phyloP scores from a whole-genome alignment of 2,113 vertebrate species.

The Actinemys pallida region DNA sequence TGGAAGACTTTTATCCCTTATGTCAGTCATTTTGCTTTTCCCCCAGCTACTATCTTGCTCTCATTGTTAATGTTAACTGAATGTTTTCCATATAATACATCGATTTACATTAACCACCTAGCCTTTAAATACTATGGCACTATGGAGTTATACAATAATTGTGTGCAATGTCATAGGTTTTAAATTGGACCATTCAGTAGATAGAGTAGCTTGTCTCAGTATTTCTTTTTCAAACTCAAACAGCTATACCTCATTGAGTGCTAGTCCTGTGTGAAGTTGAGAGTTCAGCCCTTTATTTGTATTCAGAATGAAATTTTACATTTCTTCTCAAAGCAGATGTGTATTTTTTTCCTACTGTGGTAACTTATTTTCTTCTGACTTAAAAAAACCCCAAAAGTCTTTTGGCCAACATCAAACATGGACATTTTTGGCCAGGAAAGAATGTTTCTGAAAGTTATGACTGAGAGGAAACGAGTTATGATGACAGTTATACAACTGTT shows the following conservation, averaged over 20 bases:
- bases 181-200: background rate
- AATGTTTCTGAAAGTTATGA: background rate
- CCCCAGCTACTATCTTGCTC: background rate
- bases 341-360: background rate
- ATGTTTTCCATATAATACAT: background rate
- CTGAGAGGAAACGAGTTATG: background rate
- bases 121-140: background rate
- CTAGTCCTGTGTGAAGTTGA: background rate
- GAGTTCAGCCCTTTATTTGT: background rate
- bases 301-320: background rate
- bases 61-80: accelerated
- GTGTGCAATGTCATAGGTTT: background rate
- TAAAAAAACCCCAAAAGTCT: background rate
- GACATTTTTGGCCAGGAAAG: background rate
- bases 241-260: background rate
- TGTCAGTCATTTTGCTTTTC: accelerated
- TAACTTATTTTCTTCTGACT: background rate
- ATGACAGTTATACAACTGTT: background rate
- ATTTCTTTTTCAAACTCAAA: background rate
- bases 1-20: background rate
- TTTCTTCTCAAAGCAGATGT: background rate
- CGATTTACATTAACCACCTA: background rate
- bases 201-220: background rate
- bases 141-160: background rate
- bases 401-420: background rate